Base-by-base conservation (phyloP, 2,797 vertebrate species). In the Clarias pachynema region DNA sequence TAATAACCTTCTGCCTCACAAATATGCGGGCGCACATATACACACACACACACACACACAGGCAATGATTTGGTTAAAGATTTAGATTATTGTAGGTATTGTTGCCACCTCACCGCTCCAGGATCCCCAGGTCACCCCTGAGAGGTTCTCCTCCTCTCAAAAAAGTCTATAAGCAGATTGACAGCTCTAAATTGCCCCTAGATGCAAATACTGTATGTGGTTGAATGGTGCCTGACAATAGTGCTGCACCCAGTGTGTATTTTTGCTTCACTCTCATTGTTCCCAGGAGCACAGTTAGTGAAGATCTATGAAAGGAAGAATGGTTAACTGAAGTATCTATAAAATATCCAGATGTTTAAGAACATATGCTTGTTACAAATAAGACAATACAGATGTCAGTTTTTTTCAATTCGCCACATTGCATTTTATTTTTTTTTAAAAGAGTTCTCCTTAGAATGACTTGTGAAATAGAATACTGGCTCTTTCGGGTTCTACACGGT, bases 1-100 rank as follows among this genome's bases (percentile, higher is more conserved):
- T 99, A 96, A 96, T 91, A 12, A 65, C 63, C 9, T 62, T 10
- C 49, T 37, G 24, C 7, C 16, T 56, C 4, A 12, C 16, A 22
- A 18, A 10, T 10, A 0, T n/a, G 8, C 14, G 4, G 16, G 5
- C 72, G 4, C 53, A 62, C 68, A 34, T 15, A 56, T 34, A 18
- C 53, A 62, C 34, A 34, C 24, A 65, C n/a, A 26, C 14, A 16
- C 31, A 37, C 31, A 69, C 6, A 8, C 15, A 14, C 44, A 70
- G 10, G 9, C 3, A 40, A 37, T 1, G 3, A 24, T 70, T 12
- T 12, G 24, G 9, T 70, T 40, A 40, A 44, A 44, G 22, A 6
- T 72, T 5, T n/a, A 15, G 24, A 10, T 49, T 5, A n/a, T 44
- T n/a, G 1, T 34, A 68, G 66, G 34, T 34, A 69, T 8, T 69